Percentiles rank a stretch among this genome's conserved stretches.
Evolutionary conservation across 1,140 invertebrate genomes (phyloP).

Genomic region (Heliconius eleuchia): DNA sequence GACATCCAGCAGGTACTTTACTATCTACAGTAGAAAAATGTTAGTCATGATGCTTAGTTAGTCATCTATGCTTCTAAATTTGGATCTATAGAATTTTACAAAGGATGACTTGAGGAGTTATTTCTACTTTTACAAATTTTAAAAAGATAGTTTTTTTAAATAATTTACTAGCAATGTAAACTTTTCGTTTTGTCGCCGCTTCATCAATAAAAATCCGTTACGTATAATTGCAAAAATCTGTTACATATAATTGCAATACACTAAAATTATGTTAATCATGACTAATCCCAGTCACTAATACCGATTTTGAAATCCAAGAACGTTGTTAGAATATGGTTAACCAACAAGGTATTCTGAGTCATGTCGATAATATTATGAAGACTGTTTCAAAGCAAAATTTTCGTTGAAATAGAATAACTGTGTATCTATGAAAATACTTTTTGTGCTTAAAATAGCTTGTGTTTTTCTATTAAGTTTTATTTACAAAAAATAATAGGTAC

Average conservation of each 20-base stretch:
- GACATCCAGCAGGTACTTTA: too few species aligned
- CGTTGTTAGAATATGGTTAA: constrained; percentile 9
- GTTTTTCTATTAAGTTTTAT: neutral
- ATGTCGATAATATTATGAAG: constrained; percentile 26
- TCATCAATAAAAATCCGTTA: neutral
- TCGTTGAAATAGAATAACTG: too few species aligned
- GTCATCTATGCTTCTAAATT: too few species aligned
- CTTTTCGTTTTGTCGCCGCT: neutral
- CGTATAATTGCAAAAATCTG: neutral
- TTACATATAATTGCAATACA: neutral
- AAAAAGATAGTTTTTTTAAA: too few species aligned
- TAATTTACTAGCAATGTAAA: neutral
- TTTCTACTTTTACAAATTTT: too few species aligned
- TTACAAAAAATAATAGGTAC: too few species aligned
- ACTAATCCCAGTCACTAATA: neutral
- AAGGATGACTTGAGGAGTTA: too few species aligned
- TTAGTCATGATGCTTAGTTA: too few species aligned
- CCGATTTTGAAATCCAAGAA: constrained; percentile 7
- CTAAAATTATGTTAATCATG: neutral
- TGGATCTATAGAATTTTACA: too few species aligned
- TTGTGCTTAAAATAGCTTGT: too few species aligned
- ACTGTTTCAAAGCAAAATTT: neutral
- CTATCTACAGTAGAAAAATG: too few species aligned
- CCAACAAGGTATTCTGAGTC: constrained; percentile 26
- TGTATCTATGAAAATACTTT: too few species aligned